Evolutionary conservation across 2,113 vertebrate species (phyloP).

Genomic region (Panthera uncia): DNA sequence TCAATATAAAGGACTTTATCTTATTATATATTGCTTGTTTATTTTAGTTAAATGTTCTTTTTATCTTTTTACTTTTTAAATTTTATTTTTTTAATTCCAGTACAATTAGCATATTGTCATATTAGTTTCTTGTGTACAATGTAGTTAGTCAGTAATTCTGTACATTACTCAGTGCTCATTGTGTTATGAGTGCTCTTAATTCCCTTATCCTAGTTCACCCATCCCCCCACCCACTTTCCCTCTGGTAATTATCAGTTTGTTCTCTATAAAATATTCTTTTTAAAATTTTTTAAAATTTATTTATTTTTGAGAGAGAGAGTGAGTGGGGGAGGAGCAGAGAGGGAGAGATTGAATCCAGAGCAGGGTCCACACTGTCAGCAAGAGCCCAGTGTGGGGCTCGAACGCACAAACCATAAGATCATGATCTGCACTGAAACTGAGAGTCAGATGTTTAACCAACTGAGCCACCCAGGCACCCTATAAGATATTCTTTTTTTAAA

Average conservation of each 20-base stretch:
- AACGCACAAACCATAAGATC: too few relatives aligned
- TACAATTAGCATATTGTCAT: neutral
- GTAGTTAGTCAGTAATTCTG: neutral
- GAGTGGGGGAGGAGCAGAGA: too few relatives aligned
- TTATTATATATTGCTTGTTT: neutral
- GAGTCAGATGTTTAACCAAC: too few relatives aligned
- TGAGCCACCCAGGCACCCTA: neutral
- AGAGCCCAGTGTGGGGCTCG: too few relatives aligned
- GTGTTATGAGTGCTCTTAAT: neutral
- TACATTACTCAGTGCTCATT: neutral
- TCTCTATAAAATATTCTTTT: neutral
- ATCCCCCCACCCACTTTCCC: neutral
- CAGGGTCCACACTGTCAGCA: too few relatives aligned
- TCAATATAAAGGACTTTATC: neutral
- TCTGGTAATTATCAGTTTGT: neutral
- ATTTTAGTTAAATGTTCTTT: neutral
- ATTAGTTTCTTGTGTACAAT: neutral
- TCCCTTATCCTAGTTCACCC: neutral
- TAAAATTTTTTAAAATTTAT: neutral
- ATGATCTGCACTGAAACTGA: too few relatives aligned
- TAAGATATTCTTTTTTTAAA: neutral
- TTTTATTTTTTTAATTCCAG: neutral
- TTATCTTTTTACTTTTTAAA: neutral
- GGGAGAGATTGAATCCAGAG: too few relatives aligned
- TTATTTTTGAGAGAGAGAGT: too few relatives aligned